Evolutionary conservation across 2,888 invertebrate species (phyloP).

Genomic region (Pyrocoelia pectoralis): DNA sequence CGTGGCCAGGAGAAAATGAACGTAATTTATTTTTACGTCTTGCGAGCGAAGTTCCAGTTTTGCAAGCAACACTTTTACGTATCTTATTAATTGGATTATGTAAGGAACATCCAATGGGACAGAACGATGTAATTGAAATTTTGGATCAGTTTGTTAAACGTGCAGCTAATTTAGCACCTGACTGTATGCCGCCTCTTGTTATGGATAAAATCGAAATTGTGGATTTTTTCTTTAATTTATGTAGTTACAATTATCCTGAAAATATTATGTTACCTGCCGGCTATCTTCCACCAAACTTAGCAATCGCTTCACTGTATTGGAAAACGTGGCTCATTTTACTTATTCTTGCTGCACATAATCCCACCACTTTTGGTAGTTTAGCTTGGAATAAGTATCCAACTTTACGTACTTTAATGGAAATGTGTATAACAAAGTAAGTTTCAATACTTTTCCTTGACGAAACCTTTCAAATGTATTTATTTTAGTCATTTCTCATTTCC

Average conservation of each 20-base stretch:
- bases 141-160: slow-evolving; percentile 85
- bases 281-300: slow-evolving; percentile 83
- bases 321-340: slow-evolving; percentile 90
- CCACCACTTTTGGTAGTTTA: slow-evolving; percentile 82
- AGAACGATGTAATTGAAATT: slow-evolving; percentile 86
- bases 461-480: too few species aligned
- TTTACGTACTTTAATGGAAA: slow-evolving; percentile 90
- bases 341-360: slow-evolving; percentile 93
- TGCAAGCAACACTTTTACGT: slow-evolving; percentile 83
- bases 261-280: slow-evolving; percentile 87
- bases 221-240: slow-evolving; percentile 88
- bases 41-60: slow-evolving; percentile 87
- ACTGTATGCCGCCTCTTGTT: slow-evolving; percentile 75
- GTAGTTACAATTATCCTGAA: slow-evolving; percentile 92
- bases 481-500: slow-evolving; percentile 74
- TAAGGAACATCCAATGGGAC: slow-evolving; percentile 80
- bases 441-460: too few species aligned
- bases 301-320: slow-evolving; percentile 94
- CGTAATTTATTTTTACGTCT: slow-evolving; percentile 79
- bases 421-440: slow-evolving; percentile 92
- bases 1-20: slow-evolving; percentile 92
- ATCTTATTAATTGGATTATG: slow-evolving; percentile 80
- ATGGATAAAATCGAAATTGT: slow-evolving; percentile 86
- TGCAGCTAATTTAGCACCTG: slow-evolving; percentile 79
- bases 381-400: slow-evolving; percentile 94